Base-by-base conservation (phyloP, 2,888 invertebrate genomes). In the Stegophylla sp. region DNA sequence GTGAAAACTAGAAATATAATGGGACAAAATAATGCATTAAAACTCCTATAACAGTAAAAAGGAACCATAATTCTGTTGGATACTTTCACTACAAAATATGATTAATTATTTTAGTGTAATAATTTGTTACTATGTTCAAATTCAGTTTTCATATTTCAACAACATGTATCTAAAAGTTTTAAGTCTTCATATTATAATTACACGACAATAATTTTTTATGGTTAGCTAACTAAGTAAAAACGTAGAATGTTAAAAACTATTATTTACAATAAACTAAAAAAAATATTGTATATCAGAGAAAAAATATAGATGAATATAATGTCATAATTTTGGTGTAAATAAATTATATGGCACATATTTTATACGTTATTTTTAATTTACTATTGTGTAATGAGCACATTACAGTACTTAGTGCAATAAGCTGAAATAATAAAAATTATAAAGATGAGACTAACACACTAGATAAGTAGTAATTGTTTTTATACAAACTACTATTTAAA, bases 31-130 rank as follows among this genome's bases (percentile, higher is more conserved):
- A 28, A 67, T 41, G 34, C 59, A 17, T 48, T 45, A 34, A 34
- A 34, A 34, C 3, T 34, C 34, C 7, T 34, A 34, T 5, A 34
- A 69, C 63, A 76, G 20, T 63, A 51, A 59, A 26, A 48, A 72
- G 45, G 3, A 34, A 81, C 61, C 12, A 81, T 81, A 74, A 74
- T 81, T 63, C 63, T 72, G 73, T 45, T 20, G n/a, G 43, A 43
- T 34, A 72, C 71, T 81, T 73, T 81, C 81, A 64, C 81, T 74
- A 59, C 26, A 26, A 45, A n/a, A 77, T 0, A 56, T 59, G 77
- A 56, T 43, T 43, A 77, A 67, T 77, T 76, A 76, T 26, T 59
- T 67, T 63, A 23, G 23, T 34, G 34, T 51, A 51, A 63, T 51
- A 74, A 51, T 74, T 43, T 34, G 34, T 74, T 63, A 34, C 63